A percentile compares a stretch with the other conserved stretches of the same genome.
phyloP scores from a whole-genome alignment of 2,888 invertebrate genomes.

The Drosophila cognata region DNA sequence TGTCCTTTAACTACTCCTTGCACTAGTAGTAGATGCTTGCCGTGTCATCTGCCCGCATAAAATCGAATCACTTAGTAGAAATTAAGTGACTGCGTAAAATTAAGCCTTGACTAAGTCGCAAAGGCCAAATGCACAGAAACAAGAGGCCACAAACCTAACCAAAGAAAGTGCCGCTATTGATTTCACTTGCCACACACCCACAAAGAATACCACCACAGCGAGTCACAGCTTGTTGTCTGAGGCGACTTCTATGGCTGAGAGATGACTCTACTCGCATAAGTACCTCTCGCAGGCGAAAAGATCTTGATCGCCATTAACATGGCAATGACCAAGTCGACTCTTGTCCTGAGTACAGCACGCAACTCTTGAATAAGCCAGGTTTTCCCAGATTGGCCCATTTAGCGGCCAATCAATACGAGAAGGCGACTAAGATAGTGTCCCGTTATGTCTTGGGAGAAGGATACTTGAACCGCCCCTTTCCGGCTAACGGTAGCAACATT shows the following conservation, averaged over 20 bases:
- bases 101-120: slow-evolving; percentile 28
- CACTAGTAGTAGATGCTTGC: not conserved
- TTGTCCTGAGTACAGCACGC: not conserved
- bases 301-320: not conserved
- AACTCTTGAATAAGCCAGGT: not conserved
- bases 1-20: not conserved
- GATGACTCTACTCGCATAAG: not conserved
- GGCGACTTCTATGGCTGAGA: not conserved
- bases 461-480: not conserved
- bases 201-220: not conserved
- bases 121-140: slow-evolving; percentile 3
- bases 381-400: not conserved
- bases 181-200: slow-evolving; percentile 26
- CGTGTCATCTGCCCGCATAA: slow-evolving; percentile 27
- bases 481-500: not conserved
- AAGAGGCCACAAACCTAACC: slow-evolving; percentile 19
- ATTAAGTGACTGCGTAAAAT: slow-evolving; percentile 45
- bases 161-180: slow-evolving; percentile 43
- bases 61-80: slow-evolving; percentile 52
- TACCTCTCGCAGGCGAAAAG: not conserved
- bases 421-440: not conserved
- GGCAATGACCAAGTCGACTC: not conserved
- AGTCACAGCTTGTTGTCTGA: not conserved
- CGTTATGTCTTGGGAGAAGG: not conserved
- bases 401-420: not conserved